A percentile compares a stretch with the other conserved stretches of the same genome.
Conservation (phyloP, 2,113 vertebrate species). For the Corythaixoides concolor region DNA sequence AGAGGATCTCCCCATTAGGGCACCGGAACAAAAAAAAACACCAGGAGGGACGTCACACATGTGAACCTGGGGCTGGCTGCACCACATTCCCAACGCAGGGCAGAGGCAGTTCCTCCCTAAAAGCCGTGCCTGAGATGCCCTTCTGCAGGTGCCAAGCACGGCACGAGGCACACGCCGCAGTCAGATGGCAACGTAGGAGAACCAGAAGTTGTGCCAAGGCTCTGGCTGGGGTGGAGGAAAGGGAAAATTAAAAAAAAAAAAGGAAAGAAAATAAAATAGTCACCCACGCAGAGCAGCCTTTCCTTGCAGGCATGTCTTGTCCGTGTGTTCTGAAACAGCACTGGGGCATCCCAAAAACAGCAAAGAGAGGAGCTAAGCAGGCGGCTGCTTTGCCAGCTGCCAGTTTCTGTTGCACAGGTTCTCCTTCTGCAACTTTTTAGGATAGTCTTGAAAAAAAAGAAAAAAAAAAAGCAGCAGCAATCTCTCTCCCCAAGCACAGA, state of each 20-base stretch:
- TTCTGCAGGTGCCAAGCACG: not conserved
- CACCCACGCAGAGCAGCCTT: not conserved
- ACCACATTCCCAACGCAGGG: not conserved
- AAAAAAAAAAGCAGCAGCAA: not conserved
- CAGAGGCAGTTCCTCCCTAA: not conserved
- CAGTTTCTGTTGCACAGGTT: accelerated
- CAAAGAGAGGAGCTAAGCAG: not conserved
- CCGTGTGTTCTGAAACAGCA: not conserved
- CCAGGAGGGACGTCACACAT: not conserved
- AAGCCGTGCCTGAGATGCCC: accelerated
- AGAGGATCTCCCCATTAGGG: not conserved
- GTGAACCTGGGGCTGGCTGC: not conserved
- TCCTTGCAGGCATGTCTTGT: not conserved
- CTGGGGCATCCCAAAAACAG: not conserved
- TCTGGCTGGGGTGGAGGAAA: not conserved
- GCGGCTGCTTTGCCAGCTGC: not conserved
- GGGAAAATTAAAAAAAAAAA: not conserved
- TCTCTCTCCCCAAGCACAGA: not conserved
- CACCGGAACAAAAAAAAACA: not conserved
- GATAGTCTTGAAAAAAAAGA: not conserved
- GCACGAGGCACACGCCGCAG: not conserved
- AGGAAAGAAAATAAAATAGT: not conserved
- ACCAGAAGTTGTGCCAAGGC: constrained; percentile 5
- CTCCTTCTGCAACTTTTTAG: not conserved
- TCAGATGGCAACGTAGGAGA: constrained; percentile 51